Evolutionary conservation across 1,140 invertebrate species (phyloP).

Genomic region (Ditylenchus dipsaci): DNA sequence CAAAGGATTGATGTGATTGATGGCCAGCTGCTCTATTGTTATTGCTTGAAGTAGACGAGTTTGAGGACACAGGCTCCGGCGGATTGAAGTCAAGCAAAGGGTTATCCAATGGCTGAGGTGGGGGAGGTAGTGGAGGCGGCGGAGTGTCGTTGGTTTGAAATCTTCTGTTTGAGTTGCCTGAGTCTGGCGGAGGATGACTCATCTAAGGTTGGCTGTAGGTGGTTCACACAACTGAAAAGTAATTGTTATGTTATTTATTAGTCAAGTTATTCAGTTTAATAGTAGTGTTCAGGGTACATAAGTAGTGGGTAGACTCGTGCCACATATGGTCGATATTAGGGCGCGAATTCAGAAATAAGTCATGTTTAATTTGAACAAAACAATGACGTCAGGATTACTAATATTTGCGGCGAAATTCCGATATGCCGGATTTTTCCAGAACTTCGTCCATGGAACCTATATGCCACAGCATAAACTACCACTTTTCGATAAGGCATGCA

Average conservation of each 20-base stretch:
- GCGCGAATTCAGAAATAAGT: no score
- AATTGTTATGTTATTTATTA: background rate
- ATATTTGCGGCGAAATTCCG: no score
- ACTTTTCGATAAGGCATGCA: no score
- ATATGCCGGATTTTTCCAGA: no score
- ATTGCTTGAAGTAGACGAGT: background rate
- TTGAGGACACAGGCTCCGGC: background rate
- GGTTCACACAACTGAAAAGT: background rate
- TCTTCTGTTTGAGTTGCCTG: background rate
- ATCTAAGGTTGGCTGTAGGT: background rate
- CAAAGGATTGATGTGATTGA: background rate
- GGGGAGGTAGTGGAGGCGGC: background rate
- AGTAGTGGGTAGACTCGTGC: no score
- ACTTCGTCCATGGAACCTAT: no score
- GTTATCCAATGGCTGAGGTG: background rate
- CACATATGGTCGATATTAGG: no score
- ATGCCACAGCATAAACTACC: no score
- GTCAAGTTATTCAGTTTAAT: no score
- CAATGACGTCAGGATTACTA: no score
- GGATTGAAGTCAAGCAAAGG: background rate
- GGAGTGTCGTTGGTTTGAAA: background rate
- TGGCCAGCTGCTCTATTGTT: background rate
- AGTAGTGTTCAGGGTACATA: no score
- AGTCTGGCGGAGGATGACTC: conserved; percentile 1
- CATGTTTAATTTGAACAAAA: no score